These are phyloP conservation scores for Pachyrhynchus sulphureomaculatus DNA, from an alignment of 1,140 invertebrate species.

Conservation along the genomic window DNA sequence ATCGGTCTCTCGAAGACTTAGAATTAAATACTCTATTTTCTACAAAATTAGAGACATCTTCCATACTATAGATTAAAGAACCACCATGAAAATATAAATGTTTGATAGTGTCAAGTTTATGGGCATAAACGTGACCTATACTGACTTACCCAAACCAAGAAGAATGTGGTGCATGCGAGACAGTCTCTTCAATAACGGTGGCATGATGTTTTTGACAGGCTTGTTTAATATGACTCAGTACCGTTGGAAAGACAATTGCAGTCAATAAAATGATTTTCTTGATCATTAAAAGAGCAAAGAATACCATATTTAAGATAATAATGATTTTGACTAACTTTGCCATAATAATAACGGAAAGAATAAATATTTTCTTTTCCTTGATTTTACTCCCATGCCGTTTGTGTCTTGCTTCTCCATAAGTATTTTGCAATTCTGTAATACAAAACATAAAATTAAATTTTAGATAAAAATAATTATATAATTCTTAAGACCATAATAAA, in stretches of 20 bases:
- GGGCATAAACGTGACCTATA: too few species aligned
- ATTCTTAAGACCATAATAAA: too few species aligned
- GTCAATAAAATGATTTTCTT: constrained; percentile 68
- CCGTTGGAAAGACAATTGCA: constrained; percentile 61
- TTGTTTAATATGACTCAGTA: constrained; percentile 52
- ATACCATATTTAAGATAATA: constrained; percentile 57
- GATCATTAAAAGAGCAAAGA: constrained; percentile 65
- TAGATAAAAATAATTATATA: too few species aligned
- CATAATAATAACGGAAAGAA: constrained; percentile 26
- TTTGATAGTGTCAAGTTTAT: too few species aligned
- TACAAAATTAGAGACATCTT: too few species aligned
- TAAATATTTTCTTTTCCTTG: constrained; percentile 37
- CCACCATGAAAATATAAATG: too few species aligned
- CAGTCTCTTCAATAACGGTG: constrained; percentile 2
- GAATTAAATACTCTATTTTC: too few species aligned
- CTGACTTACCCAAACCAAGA: constrained; percentile 31
- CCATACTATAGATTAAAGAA: too few species aligned
- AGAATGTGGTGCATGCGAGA: background rate
- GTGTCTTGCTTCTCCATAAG: background rate
- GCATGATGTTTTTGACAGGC: constrained; percentile 35
- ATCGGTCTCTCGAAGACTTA: too few species aligned
- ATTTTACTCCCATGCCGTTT: constrained; percentile 13
- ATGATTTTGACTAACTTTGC: constrained; percentile 30
- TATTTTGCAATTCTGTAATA: constrained; percentile 5
- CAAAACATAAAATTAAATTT: background rate